Evolutionary conservation across 2,797 vertebrate genomes (phyloP).

Genomic region (Melanotaenia trifasciata): DNA sequence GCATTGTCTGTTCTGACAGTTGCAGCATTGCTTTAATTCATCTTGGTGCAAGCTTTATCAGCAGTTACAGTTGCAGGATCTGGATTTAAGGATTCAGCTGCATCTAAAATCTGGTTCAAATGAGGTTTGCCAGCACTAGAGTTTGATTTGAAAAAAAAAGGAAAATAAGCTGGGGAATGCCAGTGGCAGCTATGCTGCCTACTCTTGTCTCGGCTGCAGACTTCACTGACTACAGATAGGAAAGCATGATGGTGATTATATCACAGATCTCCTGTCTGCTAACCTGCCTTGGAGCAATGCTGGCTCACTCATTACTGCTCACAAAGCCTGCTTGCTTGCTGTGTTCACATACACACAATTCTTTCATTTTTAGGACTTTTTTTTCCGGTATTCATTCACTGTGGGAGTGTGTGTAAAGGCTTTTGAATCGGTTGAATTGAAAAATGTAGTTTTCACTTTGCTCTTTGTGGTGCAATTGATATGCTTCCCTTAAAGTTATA

Average conservation of each 20-base stretch:
- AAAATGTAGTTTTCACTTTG: background rate
- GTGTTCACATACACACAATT: constrained; percentile 31
- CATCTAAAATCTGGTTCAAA: constrained; percentile 30
- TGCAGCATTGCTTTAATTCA: background rate
- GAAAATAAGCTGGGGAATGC: constrained; percentile 34
- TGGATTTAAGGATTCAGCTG: constrained; percentile 20
- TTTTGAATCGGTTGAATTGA: constrained; percentile 7
- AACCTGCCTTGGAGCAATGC: constrained; percentile 64
- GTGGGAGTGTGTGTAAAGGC: background rate
- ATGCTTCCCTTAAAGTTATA: background rate
- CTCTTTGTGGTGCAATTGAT: background rate
- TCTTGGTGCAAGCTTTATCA: constrained; percentile 6
- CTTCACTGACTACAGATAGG: constrained; percentile 51
- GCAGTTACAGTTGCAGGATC: constrained; percentile 9
- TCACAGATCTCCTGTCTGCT: constrained; percentile 57
- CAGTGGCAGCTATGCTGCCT: constrained; percentile 46
- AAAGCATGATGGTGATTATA: constrained; percentile 57
- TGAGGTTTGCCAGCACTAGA: constrained; percentile 28
- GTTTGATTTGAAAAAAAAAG: constrained; percentile 20
- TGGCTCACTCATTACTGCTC: constrained; percentile 55
- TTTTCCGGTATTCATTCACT: constrained; percentile 37
- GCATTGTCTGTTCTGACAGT: background rate
- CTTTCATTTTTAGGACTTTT: constrained; percentile 33
- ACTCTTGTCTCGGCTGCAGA: constrained; percentile 63
- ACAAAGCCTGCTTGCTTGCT: constrained; percentile 23